Percentiles rank a stretch among this genome's conserved stretches.
These are phyloP conservation scores for Neoniphon sammara DNA, from an alignment of 2,797 vertebrate species.

Conservation along the genomic window DNA sequence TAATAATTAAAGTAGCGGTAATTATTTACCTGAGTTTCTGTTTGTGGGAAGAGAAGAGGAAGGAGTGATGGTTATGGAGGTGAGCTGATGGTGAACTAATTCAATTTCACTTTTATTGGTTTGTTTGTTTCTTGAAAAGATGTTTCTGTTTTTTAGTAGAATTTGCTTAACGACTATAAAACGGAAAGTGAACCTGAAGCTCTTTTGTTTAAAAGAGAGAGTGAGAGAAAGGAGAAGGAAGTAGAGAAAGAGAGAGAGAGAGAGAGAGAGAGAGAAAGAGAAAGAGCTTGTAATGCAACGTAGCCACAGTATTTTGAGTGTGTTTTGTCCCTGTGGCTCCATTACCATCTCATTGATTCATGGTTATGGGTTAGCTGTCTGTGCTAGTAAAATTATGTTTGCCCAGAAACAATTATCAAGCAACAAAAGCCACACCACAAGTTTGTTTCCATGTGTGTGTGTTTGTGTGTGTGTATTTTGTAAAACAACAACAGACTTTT, in stretches of 20 bases:
- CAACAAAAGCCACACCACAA: constrained; percentile 70
- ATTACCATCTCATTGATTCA: constrained; percentile 79
- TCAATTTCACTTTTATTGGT: constrained; percentile 64
- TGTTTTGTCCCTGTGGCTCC: constrained; percentile 56
- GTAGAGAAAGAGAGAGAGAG: not conserved
- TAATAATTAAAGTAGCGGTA: constrained; percentile 70
- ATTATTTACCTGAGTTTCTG: constrained; percentile 76
- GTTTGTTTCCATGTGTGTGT: constrained; percentile 51
- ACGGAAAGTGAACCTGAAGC: constrained; percentile 41
- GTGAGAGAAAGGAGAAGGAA: not conserved
- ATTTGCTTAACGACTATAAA: constrained; percentile 43
- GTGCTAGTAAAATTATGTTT: constrained; percentile 71
- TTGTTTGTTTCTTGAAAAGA: constrained; percentile 64
- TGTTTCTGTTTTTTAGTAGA: constrained; percentile 41
- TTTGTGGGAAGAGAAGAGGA: constrained; percentile 26
- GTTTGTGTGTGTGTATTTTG: constrained; percentile 22
- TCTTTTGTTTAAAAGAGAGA: constrained; percentile 8
- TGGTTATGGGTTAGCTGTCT: constrained; percentile 77
- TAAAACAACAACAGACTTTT: constrained; percentile 74
- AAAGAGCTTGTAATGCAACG: constrained; percentile 26
- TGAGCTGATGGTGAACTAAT: constrained; percentile 55
- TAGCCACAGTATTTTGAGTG: constrained; percentile 38
- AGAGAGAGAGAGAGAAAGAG: constrained; percentile 10
- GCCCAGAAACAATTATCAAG: constrained; percentile 79
- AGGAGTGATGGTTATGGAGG: constrained; percentile 61